Conservation (phyloP, 2,888 invertebrate genomes). For the Therioaphis trifolii region DNA sequence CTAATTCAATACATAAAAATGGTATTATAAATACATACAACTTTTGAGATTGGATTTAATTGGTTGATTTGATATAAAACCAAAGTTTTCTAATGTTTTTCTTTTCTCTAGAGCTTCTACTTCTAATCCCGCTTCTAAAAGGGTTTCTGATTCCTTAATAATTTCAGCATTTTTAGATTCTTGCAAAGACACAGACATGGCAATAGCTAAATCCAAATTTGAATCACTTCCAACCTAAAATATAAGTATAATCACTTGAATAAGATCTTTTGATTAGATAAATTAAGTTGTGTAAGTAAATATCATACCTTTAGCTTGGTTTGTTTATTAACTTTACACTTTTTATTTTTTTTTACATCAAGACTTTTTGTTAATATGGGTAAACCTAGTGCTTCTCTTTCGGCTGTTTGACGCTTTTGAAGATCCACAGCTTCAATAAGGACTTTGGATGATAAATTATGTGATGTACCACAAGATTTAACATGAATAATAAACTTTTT, state of each 20-base stretch:
- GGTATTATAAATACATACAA: slow-evolving; percentile 12
- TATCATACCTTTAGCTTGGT: slow-evolving; percentile 32
- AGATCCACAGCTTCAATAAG: slow-evolving; percentile 69
- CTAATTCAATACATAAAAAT: neutral
- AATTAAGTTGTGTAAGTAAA: neutral
- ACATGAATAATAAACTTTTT: slow-evolving; percentile 67
- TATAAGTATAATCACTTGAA: neutral
- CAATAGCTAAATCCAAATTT: slow-evolving; percentile 69
- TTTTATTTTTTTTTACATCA: slow-evolving; percentile 55
- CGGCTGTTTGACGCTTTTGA: slow-evolving; percentile 69
- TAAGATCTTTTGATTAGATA: neutral
- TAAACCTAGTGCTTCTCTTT: slow-evolving; percentile 69
- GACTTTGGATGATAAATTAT: slow-evolving; percentile 68
- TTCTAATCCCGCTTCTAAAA: slow-evolving; percentile 67
- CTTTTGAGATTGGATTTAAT: slow-evolving; percentile 42
- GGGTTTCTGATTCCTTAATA: slow-evolving; percentile 67
- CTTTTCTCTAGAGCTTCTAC: slow-evolving; percentile 64
- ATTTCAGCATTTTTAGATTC: slow-evolving; percentile 68
- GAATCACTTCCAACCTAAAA: slow-evolving; percentile 67
- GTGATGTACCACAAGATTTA: slow-evolving; percentile 69
- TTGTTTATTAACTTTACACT: slow-evolving; percentile 43
- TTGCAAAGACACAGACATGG: slow-evolving; percentile 70
- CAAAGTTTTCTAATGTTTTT: slow-evolving; percentile 68
- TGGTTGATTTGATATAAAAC: slow-evolving; percentile 66
- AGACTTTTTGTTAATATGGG: slow-evolving; percentile 62